Conservation (phyloP, 2,888 invertebrate species). For the Parelbella ahira region DNA sequence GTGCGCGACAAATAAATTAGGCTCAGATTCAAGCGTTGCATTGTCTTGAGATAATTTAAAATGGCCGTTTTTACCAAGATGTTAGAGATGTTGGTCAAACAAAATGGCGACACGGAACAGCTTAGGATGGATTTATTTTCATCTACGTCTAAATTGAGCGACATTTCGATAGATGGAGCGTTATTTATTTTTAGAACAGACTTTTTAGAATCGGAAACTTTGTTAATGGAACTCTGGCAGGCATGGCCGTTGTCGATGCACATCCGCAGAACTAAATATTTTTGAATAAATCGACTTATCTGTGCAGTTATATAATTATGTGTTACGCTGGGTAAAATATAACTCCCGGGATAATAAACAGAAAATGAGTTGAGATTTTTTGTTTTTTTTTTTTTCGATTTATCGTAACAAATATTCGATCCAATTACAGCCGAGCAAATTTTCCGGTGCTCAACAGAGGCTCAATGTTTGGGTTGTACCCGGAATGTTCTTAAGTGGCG, state of each 20-base stretch:
- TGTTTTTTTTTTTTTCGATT: not conserved
- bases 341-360: no score
- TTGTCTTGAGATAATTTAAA: conserved; percentile 41
- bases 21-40: conserved; percentile 40
- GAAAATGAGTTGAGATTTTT: no score
- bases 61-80: no score
- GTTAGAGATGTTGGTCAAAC: no score
- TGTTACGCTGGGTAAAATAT: no score
- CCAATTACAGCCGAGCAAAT: conserved; percentile 8
- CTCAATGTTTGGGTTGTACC: not conserved
- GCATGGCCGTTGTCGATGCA: not conserved
- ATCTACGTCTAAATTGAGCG: no score
- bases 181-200: conserved; percentile 9
- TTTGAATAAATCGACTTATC: no score
- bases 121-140: no score
- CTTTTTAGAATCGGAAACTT: conserved; percentile 6
- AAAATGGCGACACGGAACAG: no score
- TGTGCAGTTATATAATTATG: no score
- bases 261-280: no score
- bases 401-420: conserved; percentile 1
- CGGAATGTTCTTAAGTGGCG: not conserved
- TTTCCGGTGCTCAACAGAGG: conserved; percentile 3
- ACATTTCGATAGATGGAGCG: conserved; percentile 15
- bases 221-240: not conserved
- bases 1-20: conserved; percentile 40